phyloP scores from a whole-genome alignment of 1,140 invertebrate genomes.

The Megathymus violae region DNA sequence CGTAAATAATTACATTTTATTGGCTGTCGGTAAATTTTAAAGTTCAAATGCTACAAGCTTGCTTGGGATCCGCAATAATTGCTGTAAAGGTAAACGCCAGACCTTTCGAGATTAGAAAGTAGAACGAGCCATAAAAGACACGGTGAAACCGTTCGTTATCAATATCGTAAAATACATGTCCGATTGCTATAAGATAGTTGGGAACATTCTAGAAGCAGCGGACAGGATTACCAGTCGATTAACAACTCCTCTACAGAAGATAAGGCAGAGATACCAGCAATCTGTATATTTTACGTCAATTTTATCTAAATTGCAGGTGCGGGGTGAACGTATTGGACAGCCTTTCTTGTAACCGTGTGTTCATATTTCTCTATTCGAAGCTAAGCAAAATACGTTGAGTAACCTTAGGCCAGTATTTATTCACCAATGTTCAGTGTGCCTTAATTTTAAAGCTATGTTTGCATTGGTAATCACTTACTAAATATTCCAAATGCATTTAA shows the following conservation, averaged over 20 bases:
- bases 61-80: conserved; percentile 18
- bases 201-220: conserved; percentile 55
- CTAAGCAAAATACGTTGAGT: conserved; percentile 32
- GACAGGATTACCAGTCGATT: conserved; percentile 63
- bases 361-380: conserved; percentile 37
- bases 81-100: conserved; percentile 28
- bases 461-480: too few species aligned
- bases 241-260: conserved; percentile 53
- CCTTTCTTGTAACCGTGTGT: conserved; percentile 67
- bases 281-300: conserved; percentile 69
- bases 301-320: conserved; percentile 70
- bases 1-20: too few species aligned
- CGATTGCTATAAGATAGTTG: conserved; percentile 52
- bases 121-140: conserved; percentile 32
- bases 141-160: conserved; percentile 29
- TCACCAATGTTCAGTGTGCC: background rate
- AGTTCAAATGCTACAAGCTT: too few species aligned
- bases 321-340: conserved; percentile 63
- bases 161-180: conserved; percentile 42
- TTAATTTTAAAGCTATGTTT: background rate
- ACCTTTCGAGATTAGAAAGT: conserved; percentile 30
- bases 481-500: too few species aligned
- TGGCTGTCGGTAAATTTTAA: too few species aligned
- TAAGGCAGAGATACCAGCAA: conserved; percentile 60
- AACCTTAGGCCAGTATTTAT: conserved; percentile 1